Percentiles rank a stretch among this genome's conserved stretches.
phyloP scores from a whole-genome alignment of 2,113 vertebrate species.

The Heteronetta atricapilla region DNA sequence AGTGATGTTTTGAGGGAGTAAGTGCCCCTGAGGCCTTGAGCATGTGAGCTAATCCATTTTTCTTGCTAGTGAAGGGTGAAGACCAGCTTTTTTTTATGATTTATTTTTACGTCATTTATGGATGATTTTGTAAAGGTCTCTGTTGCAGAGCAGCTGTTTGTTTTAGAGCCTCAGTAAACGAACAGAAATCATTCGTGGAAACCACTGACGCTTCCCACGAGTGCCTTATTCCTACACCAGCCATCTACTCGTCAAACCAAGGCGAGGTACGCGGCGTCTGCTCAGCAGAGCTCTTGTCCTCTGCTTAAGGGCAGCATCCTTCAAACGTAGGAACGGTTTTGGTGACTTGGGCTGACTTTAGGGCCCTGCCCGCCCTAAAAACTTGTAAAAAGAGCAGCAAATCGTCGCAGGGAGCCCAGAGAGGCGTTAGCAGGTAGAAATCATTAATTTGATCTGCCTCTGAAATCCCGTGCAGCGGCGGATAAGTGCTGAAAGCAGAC shows the following conservation, averaged over 20 bases:
- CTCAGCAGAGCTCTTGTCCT: background rate
- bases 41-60: background rate
- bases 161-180: background rate
- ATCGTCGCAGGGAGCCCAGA: background rate
- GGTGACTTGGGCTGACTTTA: background rate
- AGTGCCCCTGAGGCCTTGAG: background rate
- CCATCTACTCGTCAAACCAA: too few relatives aligned
- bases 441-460: background rate
- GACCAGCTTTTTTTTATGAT: background rate
- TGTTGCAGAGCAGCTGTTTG: background rate
- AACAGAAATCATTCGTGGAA: background rate
- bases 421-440: background rate
- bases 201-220: background rate
- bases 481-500: rapidly evolving
- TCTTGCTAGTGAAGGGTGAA: background rate
- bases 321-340: rapidly evolving
- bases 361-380: background rate
- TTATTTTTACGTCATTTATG: rapidly evolving
- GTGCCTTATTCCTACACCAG: background rate
- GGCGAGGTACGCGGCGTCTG: rapidly evolving
- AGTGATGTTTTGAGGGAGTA: background rate
- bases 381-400: rapidly evolving
- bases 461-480: background rate
- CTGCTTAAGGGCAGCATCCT: background rate
- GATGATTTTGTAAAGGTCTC: background rate